Evolutionary conservation across 2,888 invertebrate genomes (phyloP).

Genomic region (Ennomos quercinarius): DNA sequence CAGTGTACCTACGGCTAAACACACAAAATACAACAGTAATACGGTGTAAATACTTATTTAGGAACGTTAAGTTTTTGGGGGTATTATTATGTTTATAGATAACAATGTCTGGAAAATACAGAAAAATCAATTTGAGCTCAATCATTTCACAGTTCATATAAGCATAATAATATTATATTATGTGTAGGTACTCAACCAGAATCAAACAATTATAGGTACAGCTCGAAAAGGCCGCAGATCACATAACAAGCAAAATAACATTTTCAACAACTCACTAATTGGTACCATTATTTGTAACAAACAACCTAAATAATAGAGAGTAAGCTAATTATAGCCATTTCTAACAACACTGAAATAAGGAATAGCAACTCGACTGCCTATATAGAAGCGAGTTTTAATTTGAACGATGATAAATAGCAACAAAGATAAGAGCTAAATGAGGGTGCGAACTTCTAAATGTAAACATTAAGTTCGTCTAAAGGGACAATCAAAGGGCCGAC

Average conservation of each 20-base stretch:
- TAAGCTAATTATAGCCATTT: conserved; percentile 46
- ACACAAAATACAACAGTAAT: no score
- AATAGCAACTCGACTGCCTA: conserved; percentile 42
- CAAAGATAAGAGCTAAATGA: conserved; percentile 49
- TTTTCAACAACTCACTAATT: conserved; percentile 45
- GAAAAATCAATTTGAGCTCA: no score
- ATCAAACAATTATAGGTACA: conserved; percentile 17
- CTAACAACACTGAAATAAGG: conserved; percentile 24
- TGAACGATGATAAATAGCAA: conserved; percentile 48
- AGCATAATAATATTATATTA: no score
- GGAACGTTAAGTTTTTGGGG: no score
- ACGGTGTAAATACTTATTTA: no score
- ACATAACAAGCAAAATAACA: conserved; percentile 38
- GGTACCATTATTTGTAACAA: conserved; percentile 42
- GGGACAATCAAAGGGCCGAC: conserved; percentile 60
- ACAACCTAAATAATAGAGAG: conserved; percentile 49
- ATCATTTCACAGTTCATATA: no score
- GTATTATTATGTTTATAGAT: no score
- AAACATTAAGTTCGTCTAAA: conserved; percentile 65
- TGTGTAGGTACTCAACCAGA: background rate
- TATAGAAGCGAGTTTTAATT: conserved; percentile 49
- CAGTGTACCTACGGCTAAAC: no score
- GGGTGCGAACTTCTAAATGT: conserved; percentile 59
- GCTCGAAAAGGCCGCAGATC: conserved; percentile 24
- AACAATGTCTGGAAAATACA: no score